These are phyloP conservation scores for Tursiops truncatus DNA, from an alignment of 2,113 vertebrate species.

Conservation along the genomic window DNA sequence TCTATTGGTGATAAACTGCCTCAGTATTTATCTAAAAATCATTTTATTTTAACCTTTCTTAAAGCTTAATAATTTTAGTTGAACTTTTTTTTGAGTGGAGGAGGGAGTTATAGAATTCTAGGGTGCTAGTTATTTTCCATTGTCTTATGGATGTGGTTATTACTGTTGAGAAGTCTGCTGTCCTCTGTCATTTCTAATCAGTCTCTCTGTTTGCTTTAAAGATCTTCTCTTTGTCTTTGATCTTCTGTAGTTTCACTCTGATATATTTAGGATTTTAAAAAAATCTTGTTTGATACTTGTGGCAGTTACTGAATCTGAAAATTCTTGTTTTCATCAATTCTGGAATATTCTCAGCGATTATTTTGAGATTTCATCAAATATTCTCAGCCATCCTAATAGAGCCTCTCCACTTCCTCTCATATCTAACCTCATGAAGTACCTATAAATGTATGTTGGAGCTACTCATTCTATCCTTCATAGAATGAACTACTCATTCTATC, in stretches of 20 bases:
- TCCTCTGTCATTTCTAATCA: neutral
- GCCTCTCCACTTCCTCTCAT: neutral
- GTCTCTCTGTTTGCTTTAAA: neutral
- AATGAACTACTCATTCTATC: neutral
- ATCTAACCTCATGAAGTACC: neutral
- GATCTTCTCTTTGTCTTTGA: neutral
- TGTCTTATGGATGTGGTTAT: neutral
- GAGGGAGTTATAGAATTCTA: neutral
- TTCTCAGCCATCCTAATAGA: neutral
- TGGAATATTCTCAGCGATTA: neutral
- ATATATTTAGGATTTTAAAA: neutral
- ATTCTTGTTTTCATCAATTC: neutral
- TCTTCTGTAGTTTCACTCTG: neutral
- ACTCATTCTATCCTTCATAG: neutral
- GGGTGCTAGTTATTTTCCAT: neutral
- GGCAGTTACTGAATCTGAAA: neutral
- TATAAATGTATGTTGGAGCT: neutral
- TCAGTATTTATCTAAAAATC: neutral
- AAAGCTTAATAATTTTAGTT: neutral
- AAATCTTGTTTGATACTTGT: neutral
- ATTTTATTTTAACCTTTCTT: neutral
- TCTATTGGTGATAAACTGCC: neutral
- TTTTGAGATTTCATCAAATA: neutral
- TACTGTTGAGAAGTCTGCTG: neutral
- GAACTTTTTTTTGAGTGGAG: neutral